Percentiles rank a stretch among this genome's conserved stretches.
phyloP scores from a whole-genome alignment of 2,888 invertebrate species.

The Octonoba sinensis region DNA sequence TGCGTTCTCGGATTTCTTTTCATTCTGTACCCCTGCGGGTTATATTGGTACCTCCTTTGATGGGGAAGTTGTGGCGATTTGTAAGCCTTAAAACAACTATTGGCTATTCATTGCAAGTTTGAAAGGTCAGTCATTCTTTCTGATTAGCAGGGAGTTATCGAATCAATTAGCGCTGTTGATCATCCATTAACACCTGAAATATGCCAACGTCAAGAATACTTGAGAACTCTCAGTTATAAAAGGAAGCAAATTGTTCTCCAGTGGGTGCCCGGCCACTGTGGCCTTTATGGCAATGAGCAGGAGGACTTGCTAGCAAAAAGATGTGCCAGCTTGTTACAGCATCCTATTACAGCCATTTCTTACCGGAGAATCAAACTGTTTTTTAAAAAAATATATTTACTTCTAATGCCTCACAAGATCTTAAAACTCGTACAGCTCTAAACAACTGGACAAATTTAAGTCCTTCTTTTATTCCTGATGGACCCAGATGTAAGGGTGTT shows the following conservation, averaged over 20 bases:
- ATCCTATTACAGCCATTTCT: neutral
- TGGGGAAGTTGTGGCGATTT: conserved; percentile 7
- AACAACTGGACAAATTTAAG: neutral
- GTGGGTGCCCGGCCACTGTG: neutral
- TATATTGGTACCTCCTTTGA: conserved; percentile 2
- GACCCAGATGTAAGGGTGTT: neutral
- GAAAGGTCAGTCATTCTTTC: neutral
- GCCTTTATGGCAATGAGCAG: neutral
- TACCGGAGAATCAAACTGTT: conserved; percentile 3
- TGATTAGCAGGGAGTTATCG: neutral
- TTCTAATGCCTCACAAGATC: neutral
- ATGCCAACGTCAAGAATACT: neutral
- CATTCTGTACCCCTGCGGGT: neutral
- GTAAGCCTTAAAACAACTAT: conserved; percentile 2
- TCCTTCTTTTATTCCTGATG: neutral
- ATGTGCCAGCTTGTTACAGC: neutral
- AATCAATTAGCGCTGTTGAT: conserved; percentile 1
- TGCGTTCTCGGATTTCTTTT: neutral
- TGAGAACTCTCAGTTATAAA: conserved; percentile 1
- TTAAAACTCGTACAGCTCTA: neutral
- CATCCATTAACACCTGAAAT: neutral
- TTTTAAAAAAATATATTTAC: neutral
- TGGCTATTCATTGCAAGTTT: neutral
- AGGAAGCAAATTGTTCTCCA: conserved; percentile 4
- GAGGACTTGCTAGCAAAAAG: neutral